These are phyloP conservation scores for Leistus spinibarbis DNA, from an alignment of 2,888 invertebrate genomes.

Conservation along the genomic window DNA sequence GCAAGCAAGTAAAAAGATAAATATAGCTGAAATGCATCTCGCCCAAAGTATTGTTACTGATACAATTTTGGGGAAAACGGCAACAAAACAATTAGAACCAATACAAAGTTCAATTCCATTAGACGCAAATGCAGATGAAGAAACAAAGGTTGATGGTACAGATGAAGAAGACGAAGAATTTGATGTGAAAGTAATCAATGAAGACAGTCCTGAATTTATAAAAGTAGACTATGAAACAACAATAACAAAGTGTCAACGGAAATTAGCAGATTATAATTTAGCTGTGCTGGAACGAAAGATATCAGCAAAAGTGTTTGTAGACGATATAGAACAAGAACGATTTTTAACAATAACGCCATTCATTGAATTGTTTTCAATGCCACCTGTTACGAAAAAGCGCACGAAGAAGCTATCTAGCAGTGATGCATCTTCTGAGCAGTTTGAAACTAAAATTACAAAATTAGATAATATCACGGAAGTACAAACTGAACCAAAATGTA, in stretches of 20 bases:
- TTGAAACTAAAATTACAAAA: not conserved
- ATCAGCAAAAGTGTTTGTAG: constrained; percentile 47
- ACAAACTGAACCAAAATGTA: not conserved
- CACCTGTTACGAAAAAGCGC: constrained; percentile 4
- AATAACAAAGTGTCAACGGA: constrained; percentile 26
- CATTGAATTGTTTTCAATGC: constrained; percentile 45
- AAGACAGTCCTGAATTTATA: constrained; percentile 37
- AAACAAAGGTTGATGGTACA: not conserved
- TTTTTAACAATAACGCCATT: constrained; percentile 45
- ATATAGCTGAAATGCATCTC: constrained; percentile 14
- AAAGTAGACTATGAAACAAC: constrained; percentile 40
- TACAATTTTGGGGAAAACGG: constrained; percentile 1
- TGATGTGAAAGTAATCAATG: constrained; percentile 17
- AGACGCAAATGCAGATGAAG: not conserved
- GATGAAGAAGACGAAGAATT: constrained; percentile 4
- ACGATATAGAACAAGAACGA: constrained; percentile 45
- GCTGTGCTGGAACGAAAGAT: constrained; percentile 43
- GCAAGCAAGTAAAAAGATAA: constrained; percentile 16
- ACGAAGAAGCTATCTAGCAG: not conserved
- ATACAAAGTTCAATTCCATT: not conserved
- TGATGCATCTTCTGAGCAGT: not conserved
- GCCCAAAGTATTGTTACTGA: constrained; percentile 9
- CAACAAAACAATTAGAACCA: not conserved
- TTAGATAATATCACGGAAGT: not conserved
- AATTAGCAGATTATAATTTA: constrained; percentile 44